These are phyloP conservation scores for Menura novaehollandiae DNA, from an alignment of 2,113 vertebrate genomes.

Conservation along the genomic window DNA sequence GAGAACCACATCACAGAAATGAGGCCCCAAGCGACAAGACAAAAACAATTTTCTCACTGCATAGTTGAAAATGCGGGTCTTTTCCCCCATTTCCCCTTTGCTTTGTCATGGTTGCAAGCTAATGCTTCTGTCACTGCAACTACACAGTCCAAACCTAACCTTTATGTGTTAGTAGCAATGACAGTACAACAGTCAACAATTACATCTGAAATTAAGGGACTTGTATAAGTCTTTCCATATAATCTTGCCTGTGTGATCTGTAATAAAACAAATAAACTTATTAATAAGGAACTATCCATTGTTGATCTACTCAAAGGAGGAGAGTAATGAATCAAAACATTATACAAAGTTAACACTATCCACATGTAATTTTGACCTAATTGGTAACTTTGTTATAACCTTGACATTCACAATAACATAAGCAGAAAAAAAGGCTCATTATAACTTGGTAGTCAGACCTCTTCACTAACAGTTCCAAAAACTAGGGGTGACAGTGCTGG, in stretches of 20 bases:
- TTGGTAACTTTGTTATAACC: background rate
- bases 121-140: background rate
- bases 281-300: background rate
- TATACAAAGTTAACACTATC: background rate
- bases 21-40: background rate
- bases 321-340: background rate
- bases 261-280: background rate
- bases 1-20: background rate
- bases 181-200: background rate
- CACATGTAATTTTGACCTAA: background rate
- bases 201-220: background rate
- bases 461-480: background rate
- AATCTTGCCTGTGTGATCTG: background rate
- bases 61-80: background rate
- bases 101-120: background rate
- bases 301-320: background rate
- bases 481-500: background rate
- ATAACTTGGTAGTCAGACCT: background rate
- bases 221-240: rapidly evolving
- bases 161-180: background rate
- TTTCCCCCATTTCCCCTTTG: background rate
- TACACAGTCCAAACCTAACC: background rate
- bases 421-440: background rate
- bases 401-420: background rate
- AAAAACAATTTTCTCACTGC: background rate